Conservation (phyloP, 2,888 invertebrate genomes). For the Idaea biselata region DNA sequence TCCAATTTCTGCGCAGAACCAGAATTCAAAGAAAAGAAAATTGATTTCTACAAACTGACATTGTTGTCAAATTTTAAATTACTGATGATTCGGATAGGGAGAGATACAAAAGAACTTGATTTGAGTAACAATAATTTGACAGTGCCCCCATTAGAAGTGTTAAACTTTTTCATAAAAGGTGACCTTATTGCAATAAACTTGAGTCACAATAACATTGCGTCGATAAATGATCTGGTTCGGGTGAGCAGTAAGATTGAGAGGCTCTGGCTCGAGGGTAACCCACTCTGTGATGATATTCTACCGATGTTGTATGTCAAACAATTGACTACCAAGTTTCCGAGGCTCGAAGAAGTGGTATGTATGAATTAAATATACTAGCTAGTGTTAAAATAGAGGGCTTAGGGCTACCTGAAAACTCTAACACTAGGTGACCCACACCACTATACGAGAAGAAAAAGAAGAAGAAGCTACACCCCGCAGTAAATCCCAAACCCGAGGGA, state of each 20-base stretch:
- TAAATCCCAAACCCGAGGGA: too few species aligned
- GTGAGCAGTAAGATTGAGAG: conserved; percentile 69
- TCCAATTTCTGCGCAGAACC: conserved; percentile 61
- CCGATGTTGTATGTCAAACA: conserved; percentile 54
- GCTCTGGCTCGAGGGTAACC: conserved; percentile 71
- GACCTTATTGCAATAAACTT: conserved; percentile 60
- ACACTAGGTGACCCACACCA: too few species aligned
- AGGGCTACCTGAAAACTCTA: too few species aligned
- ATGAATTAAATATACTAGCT: neutral
- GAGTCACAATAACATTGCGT: conserved; percentile 62
- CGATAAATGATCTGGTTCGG: conserved; percentile 53
- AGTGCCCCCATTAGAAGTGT: conserved; percentile 62
- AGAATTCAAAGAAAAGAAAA: conserved; percentile 55
- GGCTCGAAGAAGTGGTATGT: conserved; percentile 62
- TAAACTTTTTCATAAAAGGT: conserved; percentile 72
- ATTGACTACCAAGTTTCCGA: conserved; percentile 59
- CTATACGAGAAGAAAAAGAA: too few species aligned
- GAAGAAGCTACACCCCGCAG: neutral
- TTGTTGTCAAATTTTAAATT: conserved; percentile 60
- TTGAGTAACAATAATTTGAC: conserved; percentile 63
- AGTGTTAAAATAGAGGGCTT: too few species aligned
- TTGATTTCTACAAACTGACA: conserved; percentile 59
- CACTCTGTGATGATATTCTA: conserved; percentile 59
- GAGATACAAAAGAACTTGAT: conserved; percentile 61
- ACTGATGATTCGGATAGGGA: conserved; percentile 68